Evolutionary conservation across 2,797 vertebrate species (phyloP).

Genomic region (Octomys mimax): DNA sequence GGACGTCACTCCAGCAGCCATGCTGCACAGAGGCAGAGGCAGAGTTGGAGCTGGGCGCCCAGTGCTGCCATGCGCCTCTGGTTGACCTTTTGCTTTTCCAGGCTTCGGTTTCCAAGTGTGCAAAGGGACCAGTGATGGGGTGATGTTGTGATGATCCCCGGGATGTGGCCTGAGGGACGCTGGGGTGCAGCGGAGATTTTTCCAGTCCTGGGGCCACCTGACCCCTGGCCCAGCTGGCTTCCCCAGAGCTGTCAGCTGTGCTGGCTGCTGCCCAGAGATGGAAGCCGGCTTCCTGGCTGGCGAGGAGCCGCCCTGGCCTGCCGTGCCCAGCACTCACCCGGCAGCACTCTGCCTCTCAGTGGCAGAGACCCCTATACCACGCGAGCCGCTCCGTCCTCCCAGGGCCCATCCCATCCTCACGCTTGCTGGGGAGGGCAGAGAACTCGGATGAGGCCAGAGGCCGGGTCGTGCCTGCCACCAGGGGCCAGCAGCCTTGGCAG

Average conservation of each 20-base stretch:
- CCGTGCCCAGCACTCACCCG: background rate
- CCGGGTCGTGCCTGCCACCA: background rate
- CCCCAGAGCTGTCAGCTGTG: conserved; percentile 17
- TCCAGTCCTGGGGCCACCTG: background rate
- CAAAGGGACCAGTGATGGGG: background rate
- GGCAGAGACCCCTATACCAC: background rate
- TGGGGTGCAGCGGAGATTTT: background rate
- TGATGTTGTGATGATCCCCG: background rate
- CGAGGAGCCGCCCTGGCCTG: background rate
- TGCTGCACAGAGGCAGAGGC: too few relatives aligned
- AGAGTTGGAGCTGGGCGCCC: background rate
- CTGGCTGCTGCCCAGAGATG: background rate
- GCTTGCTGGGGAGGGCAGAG: background rate
- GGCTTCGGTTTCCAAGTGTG: background rate
- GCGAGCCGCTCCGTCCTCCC: background rate
- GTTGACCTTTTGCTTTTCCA: too few relatives aligned
- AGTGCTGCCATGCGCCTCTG: background rate
- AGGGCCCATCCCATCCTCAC: background rate
- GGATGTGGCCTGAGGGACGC: background rate
- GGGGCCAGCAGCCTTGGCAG: background rate
- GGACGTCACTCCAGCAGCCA: background rate
- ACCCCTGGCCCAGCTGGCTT: conserved; percentile 73
- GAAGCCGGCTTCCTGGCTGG: background rate
- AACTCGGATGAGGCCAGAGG: background rate
- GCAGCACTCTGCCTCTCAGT: too few relatives aligned